phyloP scores from a whole-genome alignment of 2,113 vertebrate genomes.

The Rhea pennata region DNA sequence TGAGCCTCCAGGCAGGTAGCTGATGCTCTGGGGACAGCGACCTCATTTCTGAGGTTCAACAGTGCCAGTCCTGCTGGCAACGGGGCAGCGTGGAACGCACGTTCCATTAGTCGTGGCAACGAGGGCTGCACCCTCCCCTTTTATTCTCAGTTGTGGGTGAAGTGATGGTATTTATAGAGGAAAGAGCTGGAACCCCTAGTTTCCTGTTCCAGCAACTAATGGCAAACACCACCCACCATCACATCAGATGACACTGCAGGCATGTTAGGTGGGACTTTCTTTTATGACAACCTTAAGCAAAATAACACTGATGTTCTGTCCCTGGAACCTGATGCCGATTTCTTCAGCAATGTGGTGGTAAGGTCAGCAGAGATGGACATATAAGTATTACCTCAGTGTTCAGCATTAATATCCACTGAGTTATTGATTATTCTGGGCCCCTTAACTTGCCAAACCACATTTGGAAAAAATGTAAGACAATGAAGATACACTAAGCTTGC shows the following conservation, averaged over 20 bases:
- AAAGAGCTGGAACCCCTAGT: not conserved
- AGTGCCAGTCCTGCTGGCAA: not conserved
- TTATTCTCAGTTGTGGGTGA: rapidly evolving
- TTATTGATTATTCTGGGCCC: not conserved
- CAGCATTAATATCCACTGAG: not conserved
- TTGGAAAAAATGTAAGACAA: rapidly evolving
- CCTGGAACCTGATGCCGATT: rapidly evolving
- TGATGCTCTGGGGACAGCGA: not conserved
- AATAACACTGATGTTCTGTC: rapidly evolving
- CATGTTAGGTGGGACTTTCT: not conserved
- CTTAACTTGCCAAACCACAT: not conserved
- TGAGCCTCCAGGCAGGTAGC: not conserved
- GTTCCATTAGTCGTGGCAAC: rapidly evolving
- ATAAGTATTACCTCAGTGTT: not conserved
- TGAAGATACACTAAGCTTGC: not conserved
- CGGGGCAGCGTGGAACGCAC: not conserved
- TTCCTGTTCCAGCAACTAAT: not conserved
- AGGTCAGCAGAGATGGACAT: not conserved
- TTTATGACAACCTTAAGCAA: not conserved
- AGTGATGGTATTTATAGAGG: not conserved
- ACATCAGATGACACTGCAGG: rapidly evolving
- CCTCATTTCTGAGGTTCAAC: not conserved
- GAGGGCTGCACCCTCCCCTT: rapidly evolving
- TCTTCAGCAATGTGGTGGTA: rapidly evolving
- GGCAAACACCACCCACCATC: not conserved